Percentiles rank a stretch among this genome's conserved stretches.
Conservation (phyloP, 2,797 vertebrate species). For the Cirrhinus mrigala region DNA sequence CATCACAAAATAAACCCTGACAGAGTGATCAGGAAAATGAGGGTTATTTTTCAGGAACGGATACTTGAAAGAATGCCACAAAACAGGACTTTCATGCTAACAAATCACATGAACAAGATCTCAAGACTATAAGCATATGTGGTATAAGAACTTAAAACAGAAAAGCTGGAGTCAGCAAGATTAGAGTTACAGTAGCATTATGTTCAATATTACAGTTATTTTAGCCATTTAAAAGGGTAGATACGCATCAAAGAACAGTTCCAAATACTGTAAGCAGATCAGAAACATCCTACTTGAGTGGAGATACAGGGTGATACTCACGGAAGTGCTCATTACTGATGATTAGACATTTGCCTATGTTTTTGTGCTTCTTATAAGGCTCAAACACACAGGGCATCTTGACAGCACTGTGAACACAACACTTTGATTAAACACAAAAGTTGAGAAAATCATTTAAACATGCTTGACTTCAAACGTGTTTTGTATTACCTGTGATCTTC, state of each 20-base stretch:
- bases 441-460: background rate
- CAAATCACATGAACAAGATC: slow-evolving; percentile 29
- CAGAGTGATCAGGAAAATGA: background rate
- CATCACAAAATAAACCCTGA: background rate
- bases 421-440: background rate
- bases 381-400: slow-evolving; percentile 12
- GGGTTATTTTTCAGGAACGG: background rate
- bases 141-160: background rate
- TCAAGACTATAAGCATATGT: slow-evolving; percentile 11
- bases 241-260: background rate
- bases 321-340: slow-evolving; percentile 46
- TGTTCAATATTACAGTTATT: background rate
- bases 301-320: slow-evolving; percentile 6
- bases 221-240: background rate
- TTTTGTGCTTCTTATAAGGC: slow-evolving; percentile 8
- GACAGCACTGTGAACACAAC: background rate
- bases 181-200: background rate
- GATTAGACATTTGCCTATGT: slow-evolving; percentile 37
- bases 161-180: background rate
- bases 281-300: background rate
- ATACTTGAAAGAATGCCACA: slow-evolving; percentile 7
- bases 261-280: background rate
- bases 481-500: slow-evolving; percentile 26
- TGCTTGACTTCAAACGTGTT: background rate
- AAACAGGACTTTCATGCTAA: background rate